Evolutionary conservation across 2,888 invertebrate species (phyloP), one percentile per base, ranked within the genome.

Genomic region (Drosophila histrio): DNA sequence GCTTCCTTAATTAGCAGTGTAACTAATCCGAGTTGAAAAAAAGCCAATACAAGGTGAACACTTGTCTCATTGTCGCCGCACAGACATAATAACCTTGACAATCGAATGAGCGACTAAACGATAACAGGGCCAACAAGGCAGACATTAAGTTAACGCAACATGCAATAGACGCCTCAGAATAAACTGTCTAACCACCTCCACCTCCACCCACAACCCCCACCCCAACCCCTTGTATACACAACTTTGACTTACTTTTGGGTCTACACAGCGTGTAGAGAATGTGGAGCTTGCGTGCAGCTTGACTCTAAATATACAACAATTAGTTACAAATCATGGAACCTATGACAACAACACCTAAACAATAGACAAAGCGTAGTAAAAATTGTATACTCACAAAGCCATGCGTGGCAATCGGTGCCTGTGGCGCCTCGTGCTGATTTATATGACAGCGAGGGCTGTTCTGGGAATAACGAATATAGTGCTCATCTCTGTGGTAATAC

Each of bases 331-430:
- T 80, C 76, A 71, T 63, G 77, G 43, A 77, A 60, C 77, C 79
- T 84, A 81, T 84, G 88, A 88, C 88, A 88, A 87, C 77, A 88
- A 84, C 85, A 88, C 85, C 77, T 77, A 52, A 70, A 68, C 57
- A 77, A 70, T 76, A 65, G 62, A 68, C 68, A 60, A 49, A 63
- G 66, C 34, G 30, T 67, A 72, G 46, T 73, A 69, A 74, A 79
- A 72, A 72, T 63, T 62, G 54, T 54, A 57, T 57, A 49, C 52
- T 49, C 22, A 32, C 58, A 56, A 64, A 53, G 38, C 30, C 64
- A 54, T 72, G 86, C 88, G 88, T 82, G 77, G 82, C 87, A 85
- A 61, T 60, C 82, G 68, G 85, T 81, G 81, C 87, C 85, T 68
- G 60, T 61, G 53, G 81, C 70, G 60, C 43, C 47, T 38, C n/a